phyloP scores from a whole-genome alignment of 2,888 invertebrate genomes.

The Eutolmus rufibarbis region DNA sequence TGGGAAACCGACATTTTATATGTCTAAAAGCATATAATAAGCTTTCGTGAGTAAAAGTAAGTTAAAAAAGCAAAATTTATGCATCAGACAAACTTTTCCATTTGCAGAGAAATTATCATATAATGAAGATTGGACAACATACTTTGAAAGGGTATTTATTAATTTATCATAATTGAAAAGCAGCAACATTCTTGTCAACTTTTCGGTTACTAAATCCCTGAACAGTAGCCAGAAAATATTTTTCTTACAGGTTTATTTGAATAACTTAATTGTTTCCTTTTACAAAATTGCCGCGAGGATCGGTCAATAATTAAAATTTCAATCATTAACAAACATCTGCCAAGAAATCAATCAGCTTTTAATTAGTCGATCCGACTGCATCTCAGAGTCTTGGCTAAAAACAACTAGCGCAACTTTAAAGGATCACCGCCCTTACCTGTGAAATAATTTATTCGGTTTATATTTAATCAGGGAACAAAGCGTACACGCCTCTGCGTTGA shows the following conservation, averaged over 20 bases:
- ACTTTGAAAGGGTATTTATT: background rate
- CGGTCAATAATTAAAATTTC: constrained; percentile 8
- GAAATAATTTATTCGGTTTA: background rate
- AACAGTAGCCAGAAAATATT: background rate
- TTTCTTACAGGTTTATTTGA: background rate
- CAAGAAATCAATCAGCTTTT: constrained; percentile 21
- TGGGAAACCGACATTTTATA: too few species aligned
- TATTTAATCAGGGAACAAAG: constrained; percentile 25
- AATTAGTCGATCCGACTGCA: background rate
- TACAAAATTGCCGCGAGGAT: background rate
- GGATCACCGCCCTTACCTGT: constrained; percentile 13
- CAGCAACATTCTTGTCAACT: background rate
- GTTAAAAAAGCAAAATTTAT: too few species aligned
- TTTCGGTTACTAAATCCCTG: background rate
- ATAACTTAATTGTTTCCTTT: background rate
- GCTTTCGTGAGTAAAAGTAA: too few species aligned
- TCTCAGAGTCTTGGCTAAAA: background rate
- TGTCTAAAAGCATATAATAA: too few species aligned
- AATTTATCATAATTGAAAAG: background rate
- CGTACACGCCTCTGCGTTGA: constrained; percentile 8
- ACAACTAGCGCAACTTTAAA: background rate
- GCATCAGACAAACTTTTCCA: too few species aligned
- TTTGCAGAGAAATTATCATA: background rate
- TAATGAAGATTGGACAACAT: background rate
- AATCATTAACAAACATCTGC: constrained; percentile 26